These are phyloP conservation scores for Ariolimax columbianus DNA, from an alignment of 2,888 invertebrate species.

Conservation along the genomic window DNA sequence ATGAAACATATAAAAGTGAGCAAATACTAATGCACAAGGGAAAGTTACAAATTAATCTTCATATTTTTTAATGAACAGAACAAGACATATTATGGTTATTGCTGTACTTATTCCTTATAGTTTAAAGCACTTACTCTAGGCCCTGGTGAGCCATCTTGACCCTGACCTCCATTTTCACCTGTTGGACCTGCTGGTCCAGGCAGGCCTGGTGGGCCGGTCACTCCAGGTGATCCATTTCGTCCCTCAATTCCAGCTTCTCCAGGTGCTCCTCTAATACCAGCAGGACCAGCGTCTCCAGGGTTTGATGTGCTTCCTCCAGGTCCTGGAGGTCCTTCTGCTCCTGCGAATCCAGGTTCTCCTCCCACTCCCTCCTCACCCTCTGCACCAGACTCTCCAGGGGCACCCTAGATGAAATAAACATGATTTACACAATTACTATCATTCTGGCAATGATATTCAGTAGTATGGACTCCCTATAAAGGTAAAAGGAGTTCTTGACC, in stretches of 20 bases:
- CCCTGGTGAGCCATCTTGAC: constrained; percentile 62
- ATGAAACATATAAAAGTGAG: too few species aligned
- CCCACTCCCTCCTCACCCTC: constrained; percentile 62
- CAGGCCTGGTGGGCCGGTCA: constrained; percentile 82
- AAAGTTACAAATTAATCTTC: too few species aligned
- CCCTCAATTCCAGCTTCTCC: constrained; percentile 61
- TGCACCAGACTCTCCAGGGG: constrained; percentile 55
- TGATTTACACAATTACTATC: too few species aligned
- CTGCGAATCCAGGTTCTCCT: constrained; percentile 61
- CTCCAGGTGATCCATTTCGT: constrained; percentile 84
- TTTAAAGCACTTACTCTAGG: constrained; percentile 56
- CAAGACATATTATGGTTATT: too few species aligned
- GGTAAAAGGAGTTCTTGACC: too few species aligned
- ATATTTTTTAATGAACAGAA: too few species aligned
- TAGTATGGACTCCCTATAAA: too few species aligned
- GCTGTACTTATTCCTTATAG: too few species aligned
- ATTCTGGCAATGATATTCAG: too few species aligned
- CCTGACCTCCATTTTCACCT: constrained; percentile 80
- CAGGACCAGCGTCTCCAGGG: constrained; percentile 80
- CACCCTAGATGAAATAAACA: constrained; percentile 54
- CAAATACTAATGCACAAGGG: too few species aligned
- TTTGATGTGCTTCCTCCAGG: constrained; percentile 27
- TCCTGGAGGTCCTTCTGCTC: constrained; percentile 80
- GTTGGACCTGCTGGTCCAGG: constrained; percentile 60
- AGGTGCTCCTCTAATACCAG: constrained; percentile 63